Percentiles rank a stretch among this genome's conserved stretches.
These are phyloP conservation scores for Psittacus erithacus DNA, from an alignment of 2,113 vertebrate genomes.

Conservation along the genomic window DNA sequence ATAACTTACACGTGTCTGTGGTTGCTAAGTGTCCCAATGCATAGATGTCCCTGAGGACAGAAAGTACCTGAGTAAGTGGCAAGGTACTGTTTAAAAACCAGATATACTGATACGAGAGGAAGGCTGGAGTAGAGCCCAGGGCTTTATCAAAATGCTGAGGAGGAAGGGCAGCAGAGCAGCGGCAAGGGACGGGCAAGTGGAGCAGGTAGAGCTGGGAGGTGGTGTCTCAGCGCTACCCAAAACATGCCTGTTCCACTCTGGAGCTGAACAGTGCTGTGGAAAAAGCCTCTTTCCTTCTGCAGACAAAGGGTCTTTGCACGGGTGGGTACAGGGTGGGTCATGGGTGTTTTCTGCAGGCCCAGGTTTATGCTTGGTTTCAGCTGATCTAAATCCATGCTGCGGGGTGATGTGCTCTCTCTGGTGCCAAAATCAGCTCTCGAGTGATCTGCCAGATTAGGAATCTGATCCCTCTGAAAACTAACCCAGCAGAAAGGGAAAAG, in stretches of 20 bases:
- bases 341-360: not conserved
- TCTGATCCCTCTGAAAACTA: constrained; percentile 57
- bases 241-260: not conserved
- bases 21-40: not conserved
- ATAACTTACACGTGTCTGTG: not conserved
- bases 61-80: not conserved
- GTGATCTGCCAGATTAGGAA: constrained; percentile 64
- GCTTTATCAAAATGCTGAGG: not conserved
- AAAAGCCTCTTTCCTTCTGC: not conserved
- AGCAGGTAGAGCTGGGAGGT: not conserved
- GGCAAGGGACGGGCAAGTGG: not conserved
- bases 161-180: not conserved
- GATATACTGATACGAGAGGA: not conserved
- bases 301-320: not conserved
- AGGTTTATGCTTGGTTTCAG: not conserved
- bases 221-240: not conserved
- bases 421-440: constrained; percentile 55
- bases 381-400: not conserved
- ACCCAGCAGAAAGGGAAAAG: constrained; percentile 58
- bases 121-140: not conserved
- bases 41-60: not conserved
- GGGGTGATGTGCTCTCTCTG: not conserved
- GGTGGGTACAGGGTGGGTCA: not conserved
- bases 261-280: accelerated
- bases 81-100: not conserved